phyloP scores from a whole-genome alignment of 2,113 vertebrate species.

The Natator depressus region DNA sequence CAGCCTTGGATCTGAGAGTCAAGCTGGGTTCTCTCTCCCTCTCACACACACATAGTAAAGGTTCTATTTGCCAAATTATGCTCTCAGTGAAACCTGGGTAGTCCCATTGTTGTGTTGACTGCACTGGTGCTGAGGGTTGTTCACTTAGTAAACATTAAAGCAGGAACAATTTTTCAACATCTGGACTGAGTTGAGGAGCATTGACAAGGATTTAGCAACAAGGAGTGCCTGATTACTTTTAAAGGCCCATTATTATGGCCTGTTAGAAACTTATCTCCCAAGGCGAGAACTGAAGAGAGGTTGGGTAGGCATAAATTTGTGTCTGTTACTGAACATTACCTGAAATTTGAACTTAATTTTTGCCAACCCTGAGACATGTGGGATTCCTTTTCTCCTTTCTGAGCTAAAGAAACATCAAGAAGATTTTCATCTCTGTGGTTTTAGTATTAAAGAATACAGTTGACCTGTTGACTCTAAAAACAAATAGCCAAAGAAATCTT shows the following conservation, averaged over 20 bases:
- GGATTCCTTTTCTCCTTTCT: not conserved
- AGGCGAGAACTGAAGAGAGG: not conserved
- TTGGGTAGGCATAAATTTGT: not conserved
- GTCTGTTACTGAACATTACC: not conserved
- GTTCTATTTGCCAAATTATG: not conserved
- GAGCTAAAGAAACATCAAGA: not conserved
- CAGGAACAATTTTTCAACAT: not conserved
- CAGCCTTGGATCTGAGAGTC: not conserved
- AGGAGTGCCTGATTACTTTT: conserved; percentile 3
- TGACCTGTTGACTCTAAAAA: not conserved
- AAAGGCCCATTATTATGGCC: not conserved
- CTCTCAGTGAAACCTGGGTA: not conserved
- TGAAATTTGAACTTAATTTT: not conserved
- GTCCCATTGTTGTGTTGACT: not conserved
- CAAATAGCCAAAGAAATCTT: not conserved
- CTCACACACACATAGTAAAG: not conserved
- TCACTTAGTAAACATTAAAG: not conserved
- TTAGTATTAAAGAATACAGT: not conserved
- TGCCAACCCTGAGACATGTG: not conserved
- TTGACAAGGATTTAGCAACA: conserved; percentile 30
- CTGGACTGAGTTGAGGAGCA: not conserved
- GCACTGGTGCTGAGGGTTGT: not conserved
- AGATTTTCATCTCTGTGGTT: not conserved
- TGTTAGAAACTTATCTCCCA: not conserved
- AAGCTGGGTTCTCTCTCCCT: not conserved